phyloP scores from a whole-genome alignment of 2,888 invertebrate genomes.

The Chrysina gloriosa region DNA sequence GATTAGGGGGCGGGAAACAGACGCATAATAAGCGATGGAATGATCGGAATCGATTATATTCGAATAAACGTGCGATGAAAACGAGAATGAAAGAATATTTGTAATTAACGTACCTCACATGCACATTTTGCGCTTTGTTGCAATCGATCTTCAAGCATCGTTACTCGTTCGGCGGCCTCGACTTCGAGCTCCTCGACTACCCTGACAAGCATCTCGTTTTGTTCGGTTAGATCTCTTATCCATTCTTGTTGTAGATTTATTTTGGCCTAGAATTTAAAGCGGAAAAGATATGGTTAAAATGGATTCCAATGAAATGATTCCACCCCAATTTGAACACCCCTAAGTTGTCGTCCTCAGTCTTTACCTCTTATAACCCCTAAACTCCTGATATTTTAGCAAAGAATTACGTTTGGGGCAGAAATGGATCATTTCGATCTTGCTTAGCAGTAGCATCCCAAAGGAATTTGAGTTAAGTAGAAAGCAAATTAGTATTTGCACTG shows the following conservation, averaged over 20 bases:
- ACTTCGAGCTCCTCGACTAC: constrained; percentile 76
- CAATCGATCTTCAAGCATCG: constrained; percentile 68
- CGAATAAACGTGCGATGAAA: neutral
- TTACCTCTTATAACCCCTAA: too few relatives aligned
- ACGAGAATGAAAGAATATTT: neutral
- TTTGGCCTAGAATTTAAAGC: constrained; percentile 71
- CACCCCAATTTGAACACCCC: neutral
- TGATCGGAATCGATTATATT: neutral
- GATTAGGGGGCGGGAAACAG: constrained; percentile 17
- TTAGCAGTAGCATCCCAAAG: too few relatives aligned
- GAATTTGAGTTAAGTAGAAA: too few relatives aligned
- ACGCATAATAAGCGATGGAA: constrained; percentile 6
- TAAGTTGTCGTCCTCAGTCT: too few relatives aligned
- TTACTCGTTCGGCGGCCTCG: constrained; percentile 72
- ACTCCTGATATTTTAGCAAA: too few relatives aligned
- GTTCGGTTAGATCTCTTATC: constrained; percentile 75
- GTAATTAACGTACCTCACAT: constrained; percentile 55
- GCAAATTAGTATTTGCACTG: too few relatives aligned
- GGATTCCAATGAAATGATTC: constrained; percentile 11
- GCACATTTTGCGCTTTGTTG: constrained; percentile 64
- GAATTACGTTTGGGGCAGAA: too few relatives aligned
- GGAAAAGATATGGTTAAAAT: neutral
- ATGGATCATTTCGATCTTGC: too few relatives aligned
- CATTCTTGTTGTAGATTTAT: constrained; percentile 73
- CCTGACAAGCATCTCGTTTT: constrained; percentile 75